phyloP scores from a whole-genome alignment of 2,113 vertebrate genomes.

The Cyprinodon variegatus region DNA sequence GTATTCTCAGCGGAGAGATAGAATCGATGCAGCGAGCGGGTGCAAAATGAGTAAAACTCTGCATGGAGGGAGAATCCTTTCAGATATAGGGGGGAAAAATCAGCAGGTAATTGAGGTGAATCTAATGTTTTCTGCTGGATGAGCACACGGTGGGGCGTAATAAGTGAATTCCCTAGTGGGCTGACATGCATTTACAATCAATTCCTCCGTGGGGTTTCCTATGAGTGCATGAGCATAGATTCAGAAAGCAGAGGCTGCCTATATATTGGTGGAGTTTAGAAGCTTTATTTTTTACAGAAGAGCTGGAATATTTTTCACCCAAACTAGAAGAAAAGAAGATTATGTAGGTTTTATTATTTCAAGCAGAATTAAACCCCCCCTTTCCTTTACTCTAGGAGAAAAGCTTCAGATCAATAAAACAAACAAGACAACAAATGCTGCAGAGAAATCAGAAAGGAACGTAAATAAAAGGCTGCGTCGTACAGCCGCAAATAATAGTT shows the following conservation, averaged over 20 bases:
- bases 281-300: background rate
- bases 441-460: constrained; percentile 49
- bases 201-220: constrained; percentile 27
- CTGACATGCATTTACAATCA: constrained; percentile 49
- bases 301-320: background rate
- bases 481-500: constrained; percentile 70
- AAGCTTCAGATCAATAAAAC: constrained; percentile 29
- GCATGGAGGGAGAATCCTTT: constrained; percentile 43
- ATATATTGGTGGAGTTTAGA: constrained; percentile 1
- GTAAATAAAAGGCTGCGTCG: constrained; percentile 48
- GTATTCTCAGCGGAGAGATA: constrained; percentile 39
- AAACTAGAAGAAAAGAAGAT: background rate
- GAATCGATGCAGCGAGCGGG: constrained; percentile 47
- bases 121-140: constrained; percentile 61
- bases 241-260: background rate
- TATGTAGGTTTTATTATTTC: background rate
- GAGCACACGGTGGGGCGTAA: constrained; percentile 48
- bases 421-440: constrained; percentile 19
- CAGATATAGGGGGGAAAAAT: constrained; percentile 21
- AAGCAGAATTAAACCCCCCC: constrained; percentile 32
- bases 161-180: constrained; percentile 37
- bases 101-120: constrained; percentile 64
- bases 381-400: constrained; percentile 5
- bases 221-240: constrained; percentile 12
- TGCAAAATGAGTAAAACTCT: constrained; percentile 9